These are phyloP conservation scores for Heteromurus nitidus DNA, from an alignment of 2,888 invertebrate species.

Conservation along the genomic window DNA sequence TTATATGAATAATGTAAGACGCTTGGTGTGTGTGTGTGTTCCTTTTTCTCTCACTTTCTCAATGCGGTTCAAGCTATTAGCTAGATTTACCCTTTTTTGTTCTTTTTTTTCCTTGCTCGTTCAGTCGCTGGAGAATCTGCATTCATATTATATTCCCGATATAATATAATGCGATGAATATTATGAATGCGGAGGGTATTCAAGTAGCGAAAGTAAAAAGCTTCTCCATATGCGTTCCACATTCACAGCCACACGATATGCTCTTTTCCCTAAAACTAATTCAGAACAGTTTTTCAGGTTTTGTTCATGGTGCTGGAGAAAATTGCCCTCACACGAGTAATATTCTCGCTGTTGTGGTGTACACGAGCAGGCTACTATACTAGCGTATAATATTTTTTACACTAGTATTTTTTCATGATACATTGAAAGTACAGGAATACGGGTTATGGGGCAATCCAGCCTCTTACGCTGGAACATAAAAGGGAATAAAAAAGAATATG, in stretches of 20 bases:
- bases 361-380: background rate
- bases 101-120: background rate
- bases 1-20: conserved; percentile 46
- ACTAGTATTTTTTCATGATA: background rate
- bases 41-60: too few relatives aligned
- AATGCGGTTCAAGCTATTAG: conserved; percentile 50
- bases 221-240: too few relatives aligned
- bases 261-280: background rate
- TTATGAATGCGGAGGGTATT: too few relatives aligned
- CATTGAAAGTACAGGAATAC: background rate
- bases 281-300: background rate
- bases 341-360: too few relatives aligned
- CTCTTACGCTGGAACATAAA: background rate
- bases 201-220: too few relatives aligned
- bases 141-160: too few relatives aligned
- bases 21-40: too few relatives aligned
- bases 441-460: conserved; percentile 19
- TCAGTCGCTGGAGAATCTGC: too few relatives aligned
- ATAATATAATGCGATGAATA: too few relatives aligned
- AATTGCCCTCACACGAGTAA: background rate
- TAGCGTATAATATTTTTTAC: background rate
- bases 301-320: background rate
- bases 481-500: background rate
- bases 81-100: conserved; percentile 44
- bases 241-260: too few relatives aligned